phyloP scores from a whole-genome alignment of 64 coral and sea anemone genomes.

The Montipora capricornis region DNA sequence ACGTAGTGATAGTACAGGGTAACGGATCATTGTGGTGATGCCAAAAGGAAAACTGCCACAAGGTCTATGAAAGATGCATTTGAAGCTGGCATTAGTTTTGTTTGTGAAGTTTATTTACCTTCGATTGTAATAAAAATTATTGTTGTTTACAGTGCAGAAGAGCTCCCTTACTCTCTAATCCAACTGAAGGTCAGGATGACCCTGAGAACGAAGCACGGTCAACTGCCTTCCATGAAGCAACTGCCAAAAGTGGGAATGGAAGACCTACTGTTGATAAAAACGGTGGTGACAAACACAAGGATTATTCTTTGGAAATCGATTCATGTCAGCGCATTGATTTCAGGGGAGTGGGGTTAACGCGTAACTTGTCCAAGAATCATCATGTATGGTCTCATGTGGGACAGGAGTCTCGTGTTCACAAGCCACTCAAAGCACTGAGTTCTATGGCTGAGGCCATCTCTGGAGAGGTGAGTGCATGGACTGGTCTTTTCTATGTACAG shows the following conservation, averaged over 20 bases:
- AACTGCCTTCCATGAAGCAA: neutral
- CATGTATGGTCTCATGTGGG: neutral
- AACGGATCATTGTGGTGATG: no score
- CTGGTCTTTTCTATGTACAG: no score
- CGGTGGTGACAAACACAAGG: neutral
- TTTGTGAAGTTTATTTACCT: neutral
- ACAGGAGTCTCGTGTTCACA: neutral
- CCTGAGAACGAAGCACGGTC: neutral
- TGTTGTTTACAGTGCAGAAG: neutral
- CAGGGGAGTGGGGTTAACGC: constrained; percentile 14
- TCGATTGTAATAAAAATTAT: neutral
- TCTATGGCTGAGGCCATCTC: neutral
- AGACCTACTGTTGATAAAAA: neutral
- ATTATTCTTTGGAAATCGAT: neutral
- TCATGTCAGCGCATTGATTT: neutral
- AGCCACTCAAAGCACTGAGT: neutral
- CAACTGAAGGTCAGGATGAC: neutral
- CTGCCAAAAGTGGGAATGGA: neutral
- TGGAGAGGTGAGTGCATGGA: neutral
- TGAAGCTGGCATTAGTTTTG: no score
- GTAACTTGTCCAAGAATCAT: neutral
- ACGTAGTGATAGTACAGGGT: no score
- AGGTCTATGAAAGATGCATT: no score
- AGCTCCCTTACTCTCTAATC: neutral
- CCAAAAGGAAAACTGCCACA: no score